phyloP scores from a whole-genome alignment of 2,888 invertebrate species.

The Aethes cnicana region DNA sequence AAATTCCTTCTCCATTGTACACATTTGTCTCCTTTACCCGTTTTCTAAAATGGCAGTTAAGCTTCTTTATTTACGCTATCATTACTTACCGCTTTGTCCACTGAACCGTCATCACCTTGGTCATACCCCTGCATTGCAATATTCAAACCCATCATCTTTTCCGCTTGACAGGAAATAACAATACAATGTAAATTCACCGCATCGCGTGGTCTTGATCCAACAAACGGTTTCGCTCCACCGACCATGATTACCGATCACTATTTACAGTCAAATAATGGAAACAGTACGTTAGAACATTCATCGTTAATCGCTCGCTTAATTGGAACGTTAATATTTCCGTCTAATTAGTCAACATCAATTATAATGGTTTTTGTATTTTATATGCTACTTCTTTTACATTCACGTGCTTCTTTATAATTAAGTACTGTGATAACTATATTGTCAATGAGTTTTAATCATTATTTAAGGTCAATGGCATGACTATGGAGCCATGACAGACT shows the following conservation, averaged over 20 bases:
- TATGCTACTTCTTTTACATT: no score
- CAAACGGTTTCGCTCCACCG: conserved; percentile 15
- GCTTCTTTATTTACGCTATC: conserved; percentile 33
- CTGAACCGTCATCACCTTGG: conserved; percentile 44
- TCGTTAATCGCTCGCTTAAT: conserved; percentile 4
- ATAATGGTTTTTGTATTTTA: no score
- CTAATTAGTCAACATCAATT: no score
- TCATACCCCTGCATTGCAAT: conserved; percentile 57
- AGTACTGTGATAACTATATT: no score
- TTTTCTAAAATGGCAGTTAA: no score
- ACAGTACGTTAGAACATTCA: not conserved
- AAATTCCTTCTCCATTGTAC: no score
- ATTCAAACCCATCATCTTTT: conserved; percentile 54
- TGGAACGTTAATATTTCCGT: conserved; percentile 17
- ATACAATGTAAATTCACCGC: conserved; percentile 54
- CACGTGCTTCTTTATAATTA: no score
- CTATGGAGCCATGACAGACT: no score
- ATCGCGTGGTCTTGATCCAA: conserved; percentile 38
- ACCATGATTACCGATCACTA: conserved; percentile 18
- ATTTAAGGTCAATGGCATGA: no score
- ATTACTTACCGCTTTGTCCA: conserved; percentile 36
- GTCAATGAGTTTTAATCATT: no score
- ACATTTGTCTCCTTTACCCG: no score
- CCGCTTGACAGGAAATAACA: conserved; percentile 55
- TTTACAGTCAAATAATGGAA: conserved; percentile 24